Base-by-base conservation (phyloP, 2,113 vertebrate genomes). In the Nothoprocta pentlandii region DNA sequence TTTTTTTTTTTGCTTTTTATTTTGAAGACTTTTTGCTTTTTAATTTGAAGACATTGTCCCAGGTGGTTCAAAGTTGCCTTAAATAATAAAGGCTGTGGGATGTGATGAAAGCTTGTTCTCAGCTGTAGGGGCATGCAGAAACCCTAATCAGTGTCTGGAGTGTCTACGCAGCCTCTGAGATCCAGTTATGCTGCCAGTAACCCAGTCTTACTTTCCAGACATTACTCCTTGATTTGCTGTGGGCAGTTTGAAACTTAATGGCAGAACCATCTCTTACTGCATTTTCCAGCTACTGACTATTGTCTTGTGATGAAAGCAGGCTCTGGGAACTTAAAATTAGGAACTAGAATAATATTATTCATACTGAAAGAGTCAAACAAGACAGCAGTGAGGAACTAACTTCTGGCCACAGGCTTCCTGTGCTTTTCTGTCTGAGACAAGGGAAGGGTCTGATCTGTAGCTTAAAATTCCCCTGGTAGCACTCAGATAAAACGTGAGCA, bases 351-450 rank as follows among this genome's bases (percentile, higher is more conserved):
- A 21, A 23, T 10, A 42, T 68, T 85, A 80, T 74, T 95, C 85
- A 93, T 91, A 75, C 42, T 79, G 95, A 93, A 96, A 95, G 69
- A 44, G 64, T 30, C 71, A 47, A 25, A 90, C 15, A 54, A 78
- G 68, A 42, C 53, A 64, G 56, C 56, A 61, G 32, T 12, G 82
- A 15, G 94, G 91, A 93, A 93, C 76, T 87, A 39, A 32, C 23
- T 64, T 49, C 73, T 94, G 83, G 76, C 90, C 53, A 4, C 73
- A 93, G 82, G 53, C 69, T 78, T 73, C 30, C 12, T 3, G 6
- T 54, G 67, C 49, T 77, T 62, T 67, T 69, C 68, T 81, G 30
- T 56, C 49, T 49, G 34, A 77, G 51, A 74, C 16, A 56, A 74
- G 59, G 74, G 68, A 87, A 80, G 36, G 74, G 64, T 32, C 68